Evolutionary conservation across 2,888 invertebrate genomes (phyloP), one percentile per base, ranked within the genome.

Genomic region (Margaritifera margaritifera): DNA sequence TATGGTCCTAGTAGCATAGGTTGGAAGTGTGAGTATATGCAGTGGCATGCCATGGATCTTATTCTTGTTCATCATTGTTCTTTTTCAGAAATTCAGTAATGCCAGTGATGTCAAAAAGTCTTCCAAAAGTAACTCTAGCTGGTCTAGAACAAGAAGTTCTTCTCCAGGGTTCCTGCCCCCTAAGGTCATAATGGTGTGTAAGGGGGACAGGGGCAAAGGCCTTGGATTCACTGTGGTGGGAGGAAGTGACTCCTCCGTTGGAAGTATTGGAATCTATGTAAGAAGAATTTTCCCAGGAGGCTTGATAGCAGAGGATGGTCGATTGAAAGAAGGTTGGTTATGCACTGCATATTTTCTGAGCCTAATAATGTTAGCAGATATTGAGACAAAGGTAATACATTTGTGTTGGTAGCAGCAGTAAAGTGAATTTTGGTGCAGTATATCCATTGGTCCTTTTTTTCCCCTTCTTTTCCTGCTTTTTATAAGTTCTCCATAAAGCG

Each of bases 161-260:
- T 77, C 77, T 20, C 74, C 77, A 5, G 64, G 62, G 25, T 66
- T 60, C 27, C 52, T 67, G 27, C 69, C 77, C 3, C 78, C 81
- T 27, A 70, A 80, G 62, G 80, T 78, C 11, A 73, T 86, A 19
- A 93, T 93, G 68, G 95, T 95, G 88, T 93, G 94, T 90, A 96
- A 96, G 90, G 96, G 96, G 50, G 92, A 92, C 6, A 94, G 95
- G 50, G 94, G 94, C 84, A 96, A 95, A 89, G 95, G 95, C 67
- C 92, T 96, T 64, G 96, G 96, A 54, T 96, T 96, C 89, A 96
- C 95, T 88, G 95, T 96, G 82, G 96, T 96, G 51, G 96, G 96
- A 64, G 96, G 96, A 61, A 93, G 94, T 63, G 96, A 96, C 90
- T 95, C 95, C 4, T 94, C 95, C 0, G 94, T 94, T 90, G 96